phyloP scores from a whole-genome alignment of 2,888 invertebrate genomes.

The Xestia ashworthii region DNA sequence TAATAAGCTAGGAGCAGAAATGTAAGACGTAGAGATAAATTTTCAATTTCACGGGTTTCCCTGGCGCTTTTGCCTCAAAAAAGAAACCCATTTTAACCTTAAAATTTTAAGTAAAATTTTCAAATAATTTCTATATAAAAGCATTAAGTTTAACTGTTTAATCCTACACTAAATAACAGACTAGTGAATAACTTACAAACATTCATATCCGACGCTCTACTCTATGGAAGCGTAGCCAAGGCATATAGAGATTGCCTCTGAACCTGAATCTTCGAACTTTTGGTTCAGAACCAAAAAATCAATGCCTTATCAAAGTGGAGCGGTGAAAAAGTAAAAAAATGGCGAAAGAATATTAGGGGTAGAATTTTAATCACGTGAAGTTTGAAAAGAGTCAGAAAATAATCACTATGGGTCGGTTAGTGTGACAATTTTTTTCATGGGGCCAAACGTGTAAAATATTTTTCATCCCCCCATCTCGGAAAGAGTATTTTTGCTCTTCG shows the following conservation, averaged over 20 bases:
- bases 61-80: not conserved
- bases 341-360: not conserved
- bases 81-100: not conserved
- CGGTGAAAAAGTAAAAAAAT: not conserved
- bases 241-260: not conserved
- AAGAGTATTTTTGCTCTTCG: too few relatives aligned
- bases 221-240: not conserved
- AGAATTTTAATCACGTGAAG: too few relatives aligned
- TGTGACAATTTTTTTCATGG: too few relatives aligned
- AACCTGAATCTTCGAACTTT: not conserved
- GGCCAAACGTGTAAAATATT: too few relatives aligned
- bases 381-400: not conserved
- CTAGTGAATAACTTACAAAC: slow-evolving; percentile 51
- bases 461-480: too few relatives aligned
- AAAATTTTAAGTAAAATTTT: not conserved
- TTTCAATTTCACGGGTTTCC: not conserved
- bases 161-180: slow-evolving; percentile 50
- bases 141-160: slow-evolving; percentile 24
- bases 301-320: not conserved
- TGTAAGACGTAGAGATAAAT: not conserved
- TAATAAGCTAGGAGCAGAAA: not conserved
- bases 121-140: slow-evolving; percentile 30
- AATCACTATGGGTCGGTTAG: too few relatives aligned
- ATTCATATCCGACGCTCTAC: slow-evolving; percentile 16
- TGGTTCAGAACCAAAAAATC: not conserved